These are phyloP conservation scores for Simalia tracyae DNA, from an alignment of 2,797 vertebrate genomes.

Conservation along the genomic window DNA sequence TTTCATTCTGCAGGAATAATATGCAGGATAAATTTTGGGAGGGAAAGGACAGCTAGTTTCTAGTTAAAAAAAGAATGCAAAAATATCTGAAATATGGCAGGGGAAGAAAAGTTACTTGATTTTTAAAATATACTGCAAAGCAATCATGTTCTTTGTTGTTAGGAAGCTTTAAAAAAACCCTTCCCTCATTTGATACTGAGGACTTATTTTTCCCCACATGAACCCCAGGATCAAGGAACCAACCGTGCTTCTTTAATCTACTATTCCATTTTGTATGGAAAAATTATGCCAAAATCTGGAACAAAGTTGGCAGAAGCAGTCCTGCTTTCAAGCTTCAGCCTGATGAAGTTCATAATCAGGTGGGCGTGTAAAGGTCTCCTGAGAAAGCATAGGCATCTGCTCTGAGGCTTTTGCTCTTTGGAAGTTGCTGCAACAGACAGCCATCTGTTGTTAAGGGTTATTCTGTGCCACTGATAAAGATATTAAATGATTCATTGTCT, in stretches of 20 bases:
- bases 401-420: constrained; percentile 4
- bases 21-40: neutral
- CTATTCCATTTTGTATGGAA: neutral
- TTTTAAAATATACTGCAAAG: neutral
- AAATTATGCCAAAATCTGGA: neutral
- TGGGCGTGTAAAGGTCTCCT: neutral
- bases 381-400: neutral
- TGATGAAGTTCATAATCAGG: neutral
- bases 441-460: constrained; percentile 12
- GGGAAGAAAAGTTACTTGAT: no score
- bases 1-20: neutral
- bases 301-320: neutral
- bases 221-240: neutral
- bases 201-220: neutral
- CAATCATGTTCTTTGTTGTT: neutral
- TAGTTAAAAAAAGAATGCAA: neutral
- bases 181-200: neutral
- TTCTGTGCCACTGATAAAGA: constrained; percentile 11
- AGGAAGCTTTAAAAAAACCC: neutral
- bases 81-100: neutral
- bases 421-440: constrained; percentile 1
- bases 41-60: neutral
- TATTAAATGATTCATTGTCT: constrained; percentile 12
- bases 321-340: neutral
- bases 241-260: neutral